A percentile compares a stretch with the other conserved stretches of the same genome.
These are phyloP conservation scores for Cricetomys ansorgei DNA, from an alignment of 2,113 vertebrate species.

Conservation along the genomic window DNA sequence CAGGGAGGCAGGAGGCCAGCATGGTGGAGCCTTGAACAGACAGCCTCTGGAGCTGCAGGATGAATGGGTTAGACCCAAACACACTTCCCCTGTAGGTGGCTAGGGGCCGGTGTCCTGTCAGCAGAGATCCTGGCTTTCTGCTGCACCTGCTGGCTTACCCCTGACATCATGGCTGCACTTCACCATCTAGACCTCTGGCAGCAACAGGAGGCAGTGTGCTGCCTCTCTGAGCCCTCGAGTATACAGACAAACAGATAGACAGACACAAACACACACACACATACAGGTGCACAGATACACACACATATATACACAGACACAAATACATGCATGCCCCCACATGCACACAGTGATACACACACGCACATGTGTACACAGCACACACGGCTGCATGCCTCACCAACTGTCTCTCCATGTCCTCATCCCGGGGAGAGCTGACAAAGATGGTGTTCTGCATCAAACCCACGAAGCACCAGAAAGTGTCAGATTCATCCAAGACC, in stretches of 20 bases:
- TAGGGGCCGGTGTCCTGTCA: accelerated
- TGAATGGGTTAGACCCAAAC: background rate
- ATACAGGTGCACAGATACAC: background rate
- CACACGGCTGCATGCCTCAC: conserved; percentile 84
- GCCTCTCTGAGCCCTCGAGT: background rate
- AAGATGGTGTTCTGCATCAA: conserved; percentile 99
- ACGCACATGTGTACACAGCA: background rate
- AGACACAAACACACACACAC: background rate
- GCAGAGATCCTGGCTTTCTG: background rate
- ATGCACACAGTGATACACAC: background rate
- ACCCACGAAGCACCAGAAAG: conserved; percentile 99
- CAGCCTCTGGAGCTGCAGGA: background rate
- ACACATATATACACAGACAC: background rate
- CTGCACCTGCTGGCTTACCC: background rate
- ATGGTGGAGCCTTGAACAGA: no score
- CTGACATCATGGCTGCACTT: accelerated
- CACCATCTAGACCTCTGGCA: background rate
- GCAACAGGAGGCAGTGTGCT: background rate
- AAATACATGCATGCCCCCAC: no score
- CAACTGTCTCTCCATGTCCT: conserved; percentile 99
- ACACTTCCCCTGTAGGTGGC: background rate
- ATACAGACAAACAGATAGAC: no score
- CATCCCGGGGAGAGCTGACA: conserved; percentile 96
- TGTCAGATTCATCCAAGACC: conserved; percentile 96
- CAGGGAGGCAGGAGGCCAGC: background rate